Evolutionary conservation across 2,888 invertebrate species (phyloP).

Genomic region (Hesperia comma): DNA sequence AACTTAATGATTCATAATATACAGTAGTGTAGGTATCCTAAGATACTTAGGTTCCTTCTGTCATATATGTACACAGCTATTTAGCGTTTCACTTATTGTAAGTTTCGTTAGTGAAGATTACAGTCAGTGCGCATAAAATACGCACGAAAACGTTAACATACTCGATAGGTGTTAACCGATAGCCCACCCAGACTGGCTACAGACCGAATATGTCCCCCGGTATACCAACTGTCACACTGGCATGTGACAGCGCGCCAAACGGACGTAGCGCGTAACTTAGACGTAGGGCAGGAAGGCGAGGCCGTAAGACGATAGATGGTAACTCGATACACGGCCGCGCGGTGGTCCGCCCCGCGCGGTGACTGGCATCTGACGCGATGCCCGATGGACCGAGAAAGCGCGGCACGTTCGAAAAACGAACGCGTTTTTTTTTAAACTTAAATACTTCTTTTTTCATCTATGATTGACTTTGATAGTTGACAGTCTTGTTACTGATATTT

Average conservation of each 20-base stretch:
- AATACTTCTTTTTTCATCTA: slow-evolving; percentile 43
- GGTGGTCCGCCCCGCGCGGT: slow-evolving; percentile 74
- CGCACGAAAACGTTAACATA: slow-evolving; percentile 24
- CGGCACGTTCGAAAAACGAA: slow-evolving; percentile 73
- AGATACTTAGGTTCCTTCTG: no score
- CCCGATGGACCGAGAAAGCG: slow-evolving; percentile 83
- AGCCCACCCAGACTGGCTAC: slow-evolving; percentile 58
- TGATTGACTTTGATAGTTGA: slow-evolving; percentile 50
- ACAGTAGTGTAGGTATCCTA: no score
- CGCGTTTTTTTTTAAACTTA: slow-evolving; percentile 52
- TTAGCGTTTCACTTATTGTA: slow-evolving; percentile 21
- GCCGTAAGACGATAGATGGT: slow-evolving; percentile 79
- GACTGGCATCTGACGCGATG: slow-evolving; percentile 82
- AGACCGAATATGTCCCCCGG: slow-evolving; percentile 62
- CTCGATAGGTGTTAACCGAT: slow-evolving; percentile 43
- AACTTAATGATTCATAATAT: no score
- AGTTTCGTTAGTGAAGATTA: slow-evolving; percentile 14
- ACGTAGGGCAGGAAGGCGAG: slow-evolving; percentile 79
- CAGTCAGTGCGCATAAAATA: slow-evolving; percentile 32
- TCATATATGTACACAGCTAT: no score
- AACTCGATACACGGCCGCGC: slow-evolving; percentile 71
- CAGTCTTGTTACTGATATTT: slow-evolving; percentile 44
- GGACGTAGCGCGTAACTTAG: slow-evolving; percentile 78
- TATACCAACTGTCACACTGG: slow-evolving; percentile 73
- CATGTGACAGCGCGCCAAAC: slow-evolving; percentile 71